Evolutionary conservation across 2,888 invertebrate genomes (phyloP).

Genomic region (Oasisia sp.): DNA sequence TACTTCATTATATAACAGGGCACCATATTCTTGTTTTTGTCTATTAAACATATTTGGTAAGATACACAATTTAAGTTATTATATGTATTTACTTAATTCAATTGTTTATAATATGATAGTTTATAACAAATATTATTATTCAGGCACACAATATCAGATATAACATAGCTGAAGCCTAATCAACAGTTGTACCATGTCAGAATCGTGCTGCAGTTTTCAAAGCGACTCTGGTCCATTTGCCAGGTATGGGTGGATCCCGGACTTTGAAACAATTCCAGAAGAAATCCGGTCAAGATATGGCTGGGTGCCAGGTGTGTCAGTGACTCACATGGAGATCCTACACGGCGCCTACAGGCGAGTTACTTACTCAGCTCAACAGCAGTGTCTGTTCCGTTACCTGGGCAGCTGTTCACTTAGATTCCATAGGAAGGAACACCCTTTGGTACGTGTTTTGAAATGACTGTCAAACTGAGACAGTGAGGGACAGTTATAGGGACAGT

Average conservation of each 20-base stretch:
- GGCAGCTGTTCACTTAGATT: too few species aligned
- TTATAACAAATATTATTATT: not conserved
- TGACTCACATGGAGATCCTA: conserved; percentile 63
- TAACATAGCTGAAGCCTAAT: not conserved
- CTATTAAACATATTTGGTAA: too few species aligned
- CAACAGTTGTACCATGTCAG: not conserved
- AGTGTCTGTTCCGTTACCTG: not conserved
- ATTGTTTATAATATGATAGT: not conserved
- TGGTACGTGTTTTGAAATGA: too few species aligned
- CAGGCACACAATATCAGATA: not conserved
- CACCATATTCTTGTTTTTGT: too few species aligned
- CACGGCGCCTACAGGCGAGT: conserved; percentile 52
- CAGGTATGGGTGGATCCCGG: conserved; percentile 64
- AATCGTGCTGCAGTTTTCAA: not conserved
- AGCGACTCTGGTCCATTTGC: not conserved
- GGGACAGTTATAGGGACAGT: too few species aligned
- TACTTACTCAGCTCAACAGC: not conserved
- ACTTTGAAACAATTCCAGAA: conserved; percentile 48
- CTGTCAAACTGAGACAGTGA: too few species aligned
- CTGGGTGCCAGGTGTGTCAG: conserved; percentile 60
- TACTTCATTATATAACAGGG: too few species aligned
- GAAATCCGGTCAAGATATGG: conserved; percentile 51
- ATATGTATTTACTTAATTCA: too few species aligned
- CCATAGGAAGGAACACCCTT: too few species aligned
- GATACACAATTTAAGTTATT: too few species aligned